Conservation (phyloP, 2,797 vertebrate species). For the Cephalopachus bancanus region DNA sequence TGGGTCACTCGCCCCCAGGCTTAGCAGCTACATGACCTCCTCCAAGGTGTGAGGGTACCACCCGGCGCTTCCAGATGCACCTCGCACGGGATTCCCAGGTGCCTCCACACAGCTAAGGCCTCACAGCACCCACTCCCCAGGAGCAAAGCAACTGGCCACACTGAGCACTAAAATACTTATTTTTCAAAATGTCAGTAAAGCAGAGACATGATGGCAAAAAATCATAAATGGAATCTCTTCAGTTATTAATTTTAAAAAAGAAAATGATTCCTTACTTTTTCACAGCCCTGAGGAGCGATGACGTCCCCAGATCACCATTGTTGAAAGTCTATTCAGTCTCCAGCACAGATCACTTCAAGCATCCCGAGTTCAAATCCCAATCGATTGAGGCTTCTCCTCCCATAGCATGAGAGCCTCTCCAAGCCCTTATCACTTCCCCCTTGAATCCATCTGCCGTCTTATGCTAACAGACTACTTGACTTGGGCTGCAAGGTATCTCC, state of each 20-base stretch:
- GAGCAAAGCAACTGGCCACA: not conserved
- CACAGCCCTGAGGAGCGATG: not conserved
- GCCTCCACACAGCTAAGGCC: no score
- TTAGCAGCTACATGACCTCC: no score
- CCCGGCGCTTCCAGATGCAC: not conserved
- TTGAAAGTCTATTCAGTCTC: not conserved
- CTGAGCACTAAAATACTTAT: not conserved
- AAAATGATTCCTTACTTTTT: not conserved
- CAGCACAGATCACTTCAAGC: not conserved
- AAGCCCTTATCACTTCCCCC: not conserved
- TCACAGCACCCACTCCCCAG: not conserved
- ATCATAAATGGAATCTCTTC: not conserved
- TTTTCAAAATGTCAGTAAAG: not conserved
- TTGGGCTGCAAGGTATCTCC: not conserved
- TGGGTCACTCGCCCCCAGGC: not conserved
- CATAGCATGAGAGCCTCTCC: fast-evolving
- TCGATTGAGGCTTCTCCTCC: not conserved
- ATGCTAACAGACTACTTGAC: no score
- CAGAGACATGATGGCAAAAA: not conserved
- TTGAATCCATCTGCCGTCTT: not conserved
- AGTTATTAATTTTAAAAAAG: not conserved
- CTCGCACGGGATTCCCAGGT: not conserved
- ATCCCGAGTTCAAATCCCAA: not conserved
- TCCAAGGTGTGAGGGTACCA: not conserved
- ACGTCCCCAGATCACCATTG: not conserved